Evolutionary conservation across 1,140 invertebrate genomes (phyloP), one percentile per base, ranked within the genome.

Genomic region (Muscidifurax raptorellus): DNA sequence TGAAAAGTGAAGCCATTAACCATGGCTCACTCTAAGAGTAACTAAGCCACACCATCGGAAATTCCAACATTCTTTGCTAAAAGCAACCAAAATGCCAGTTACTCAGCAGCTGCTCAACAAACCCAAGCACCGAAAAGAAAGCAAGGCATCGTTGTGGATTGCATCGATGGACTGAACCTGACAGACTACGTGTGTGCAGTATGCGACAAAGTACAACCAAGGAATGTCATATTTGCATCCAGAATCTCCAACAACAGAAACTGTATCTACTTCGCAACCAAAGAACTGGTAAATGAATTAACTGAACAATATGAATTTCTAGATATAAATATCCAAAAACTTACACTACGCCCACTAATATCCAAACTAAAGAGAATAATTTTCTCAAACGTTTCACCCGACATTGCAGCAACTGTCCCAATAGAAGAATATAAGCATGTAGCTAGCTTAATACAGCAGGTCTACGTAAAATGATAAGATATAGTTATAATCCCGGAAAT

Each of bases 191-290:
- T 25, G 10, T 69, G 25, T 27, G 67, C 67, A 15, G 27, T 69
- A 2, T 10, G 67, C 10, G 25, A 28, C 27, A 27, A 27, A 15
- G 67, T 84, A 0, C 25, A 82, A 44, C 67, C 86, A 64, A 18
- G 7, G 0, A 82, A 86, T 9, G 80, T 86, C 59, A 77, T 28
- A 36, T 84, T 82, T 25, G 82, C 78, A 1, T 86, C 82, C 4
- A 78, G 80, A 36, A 84, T 84, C 0, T 79, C 86, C 0, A 84
- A 84, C 27, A 79, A 74, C 66, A 22, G 67, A 36, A 71, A 84
- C 40, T 84, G 75, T 36, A 30, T 86, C 2, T 84, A 82, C 44
- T 18, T 86, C 0, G 25, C 71, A 0, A 79, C 22, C 27, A 82
- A 74, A 30, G 69, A 82, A 30, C 18, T 79, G 1, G 79, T 80